phyloP scores from a whole-genome alignment of 2,888 invertebrate genomes.

The Eupithecia inturbata region DNA sequence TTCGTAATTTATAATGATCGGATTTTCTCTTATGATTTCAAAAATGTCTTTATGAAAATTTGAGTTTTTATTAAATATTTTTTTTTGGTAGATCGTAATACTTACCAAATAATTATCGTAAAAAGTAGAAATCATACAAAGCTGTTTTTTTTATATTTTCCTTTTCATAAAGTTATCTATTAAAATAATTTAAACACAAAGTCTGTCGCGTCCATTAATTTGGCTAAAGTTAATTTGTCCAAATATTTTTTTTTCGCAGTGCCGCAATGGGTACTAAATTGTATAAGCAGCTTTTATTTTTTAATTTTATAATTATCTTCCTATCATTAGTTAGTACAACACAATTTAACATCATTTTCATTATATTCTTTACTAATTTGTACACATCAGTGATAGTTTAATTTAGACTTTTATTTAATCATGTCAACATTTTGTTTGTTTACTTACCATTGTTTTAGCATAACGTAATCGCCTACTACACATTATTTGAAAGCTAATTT shows the following conservation, averaged over 20 bases:
- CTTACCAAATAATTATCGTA: too few relatives aligned
- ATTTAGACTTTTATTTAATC: constrained; percentile 43
- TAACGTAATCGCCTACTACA: constrained; percentile 81
- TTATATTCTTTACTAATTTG: constrained; percentile 60
- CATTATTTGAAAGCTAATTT: constrained; percentile 76
- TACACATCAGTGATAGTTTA: constrained; percentile 51
- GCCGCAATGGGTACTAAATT: constrained; percentile 54
- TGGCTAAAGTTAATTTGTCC: constrained; percentile 44
- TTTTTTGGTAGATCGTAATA: too few relatives aligned
- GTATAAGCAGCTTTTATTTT: constrained; percentile 75
- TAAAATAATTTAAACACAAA: too few relatives aligned
- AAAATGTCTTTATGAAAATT: background rate
- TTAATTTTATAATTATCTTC: constrained; percentile 71
- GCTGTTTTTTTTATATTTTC: too few relatives aligned
- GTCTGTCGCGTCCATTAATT: constrained; percentile 23
- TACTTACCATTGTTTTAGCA: constrained; percentile 63
- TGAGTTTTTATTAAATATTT: too few relatives aligned
- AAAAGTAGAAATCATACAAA: too few relatives aligned
- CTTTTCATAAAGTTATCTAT: too few relatives aligned
- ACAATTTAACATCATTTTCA: constrained; percentile 69
- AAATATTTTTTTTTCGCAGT: constrained; percentile 42
- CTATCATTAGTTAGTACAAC: constrained; percentile 74
- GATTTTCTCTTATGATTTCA: background rate
- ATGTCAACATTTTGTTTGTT: constrained; percentile 53
- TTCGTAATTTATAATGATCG: background rate